Evolutionary conservation across 2,113 vertebrate species (phyloP).

Genomic region (Anhinga rufa): DNA sequence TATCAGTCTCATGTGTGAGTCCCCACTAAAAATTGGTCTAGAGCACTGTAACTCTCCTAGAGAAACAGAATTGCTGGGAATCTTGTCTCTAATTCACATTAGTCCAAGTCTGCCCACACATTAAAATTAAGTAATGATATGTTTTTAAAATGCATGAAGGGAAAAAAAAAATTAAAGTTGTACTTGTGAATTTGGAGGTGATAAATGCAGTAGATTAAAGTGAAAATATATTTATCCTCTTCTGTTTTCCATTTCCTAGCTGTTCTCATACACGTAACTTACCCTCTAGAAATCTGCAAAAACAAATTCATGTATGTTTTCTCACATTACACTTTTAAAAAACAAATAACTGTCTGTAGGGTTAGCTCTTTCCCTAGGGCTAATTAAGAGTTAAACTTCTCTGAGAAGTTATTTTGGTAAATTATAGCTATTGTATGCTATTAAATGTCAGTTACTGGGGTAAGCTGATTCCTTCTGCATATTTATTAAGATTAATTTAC

Average conservation of each 20-base stretch:
- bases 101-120: neutral
- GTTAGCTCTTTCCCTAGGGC: neutral
- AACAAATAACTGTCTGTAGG: neutral
- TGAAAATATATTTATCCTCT: neutral
- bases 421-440: neutral
- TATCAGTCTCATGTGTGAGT: neutral
- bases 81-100: neutral
- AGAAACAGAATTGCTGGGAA: neutral
- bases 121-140: neutral
- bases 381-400: conserved; percentile 35
- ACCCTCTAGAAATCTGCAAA: neutral
- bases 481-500: conserved; percentile 67
- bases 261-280: neutral
- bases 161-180: neutral
- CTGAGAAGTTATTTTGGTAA: neutral
- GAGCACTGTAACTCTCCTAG: neutral
- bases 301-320: neutral
- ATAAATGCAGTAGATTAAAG: neutral
- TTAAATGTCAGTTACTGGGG: neutral
- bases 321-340: neutral
- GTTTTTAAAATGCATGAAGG: neutral
- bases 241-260: neutral
- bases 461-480: conserved; percentile 36
- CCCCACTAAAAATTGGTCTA: neutral
- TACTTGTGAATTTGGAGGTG: neutral